Evolutionary conservation across 2,888 invertebrate species (phyloP), one percentile per base, ranked within the genome.

Genomic region (Listrodromus nycthemerus): DNA sequence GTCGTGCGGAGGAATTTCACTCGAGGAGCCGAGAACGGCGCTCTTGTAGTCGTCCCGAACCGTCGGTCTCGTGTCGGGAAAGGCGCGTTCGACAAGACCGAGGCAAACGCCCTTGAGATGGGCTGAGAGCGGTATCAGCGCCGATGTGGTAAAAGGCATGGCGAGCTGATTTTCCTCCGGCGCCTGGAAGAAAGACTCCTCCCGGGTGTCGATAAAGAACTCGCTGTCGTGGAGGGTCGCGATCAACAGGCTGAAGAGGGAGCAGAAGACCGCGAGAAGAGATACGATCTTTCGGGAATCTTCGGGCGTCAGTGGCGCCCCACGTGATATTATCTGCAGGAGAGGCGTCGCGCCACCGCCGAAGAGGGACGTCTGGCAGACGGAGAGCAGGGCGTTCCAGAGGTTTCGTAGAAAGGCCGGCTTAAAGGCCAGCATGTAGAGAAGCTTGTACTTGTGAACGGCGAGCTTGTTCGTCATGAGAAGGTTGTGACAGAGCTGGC

Each of bases 191-290:
- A 85, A 7, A 86, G 89, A 50, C 87, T 87, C 58, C 33, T 86
- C 61, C 8, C 81, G 55, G 8, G 73, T 27, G 3, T 86, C 80
- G 50, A 94, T 94, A 69, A 96, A 96, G 93, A 98, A 98, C 93
- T 98, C 98, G 0, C 96, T 96, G 91, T 98, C 98, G 89, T 98
- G 97, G 37, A 98, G 93, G 0, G 98, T 98, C 0, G 97, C 96
- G 69, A 98, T 95, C 3, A 97, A 94, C 52, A 97, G 94, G 61
- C 96, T 96, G 91, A 97, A 97, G 0, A 98, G 94, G 1, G 97
- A 96, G 91, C 97, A 97, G 93, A 98, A 98, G 0, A 97, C 96
- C 0, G 97, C 97, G 48, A 98, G 91, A 0, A 97, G 95, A 0
- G 98, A 97, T 13, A 98, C 95, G 19, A 98, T 95, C 16, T 95